Evolutionary conservation across 2,113 vertebrate genomes (phyloP), one percentile per base, ranked within the genome.

Genomic region (Suncus etruscus): DNA sequence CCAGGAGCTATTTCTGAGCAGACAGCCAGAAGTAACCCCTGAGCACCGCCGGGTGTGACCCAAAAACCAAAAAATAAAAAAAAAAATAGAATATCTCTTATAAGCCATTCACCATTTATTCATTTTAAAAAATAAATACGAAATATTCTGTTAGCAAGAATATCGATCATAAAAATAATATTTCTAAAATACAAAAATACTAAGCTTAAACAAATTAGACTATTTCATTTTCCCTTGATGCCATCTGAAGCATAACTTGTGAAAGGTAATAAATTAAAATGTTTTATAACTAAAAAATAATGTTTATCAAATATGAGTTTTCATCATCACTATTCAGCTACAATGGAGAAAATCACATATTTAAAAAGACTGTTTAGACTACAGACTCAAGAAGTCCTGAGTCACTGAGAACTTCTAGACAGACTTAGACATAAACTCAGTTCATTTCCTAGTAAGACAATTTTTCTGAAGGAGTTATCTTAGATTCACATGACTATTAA

Each of bases 381-480:
- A 25, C 12, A 83, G 31, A 18, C 14, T 83, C 11, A 47, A 47
- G 45, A 83, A 85, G n/a, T 58, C 63, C 58, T 82, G 51, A 93
- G 31, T 12, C 50, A 76, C 66, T 29, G 18, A 54, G 50, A 45
- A 45, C 31, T 27, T 86, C 31, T 25, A 68, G 47, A 32, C 9
- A 75, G 58, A 15, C 11, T 20, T 65, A 80, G 69, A 48, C 75
- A 88, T 82, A 77, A 85, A 82, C 65, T 80, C 72, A 32, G 39
- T 83, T 76, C 63, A 83, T 81, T 25, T 47, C 51, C 45, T 4
- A 0, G 69, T 83, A 83, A 86, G n/a, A 68, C 69, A 16, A 80
- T 92, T 93, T 91, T 90, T 94, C 92, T 73, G 90, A 95, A 89
- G 85, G 68, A 79, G 83, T 92, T 91, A 75, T 83, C 81, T 88